phyloP scores from a whole-genome alignment of 2,113 vertebrate species.

The Microtus oregoni region DNA sequence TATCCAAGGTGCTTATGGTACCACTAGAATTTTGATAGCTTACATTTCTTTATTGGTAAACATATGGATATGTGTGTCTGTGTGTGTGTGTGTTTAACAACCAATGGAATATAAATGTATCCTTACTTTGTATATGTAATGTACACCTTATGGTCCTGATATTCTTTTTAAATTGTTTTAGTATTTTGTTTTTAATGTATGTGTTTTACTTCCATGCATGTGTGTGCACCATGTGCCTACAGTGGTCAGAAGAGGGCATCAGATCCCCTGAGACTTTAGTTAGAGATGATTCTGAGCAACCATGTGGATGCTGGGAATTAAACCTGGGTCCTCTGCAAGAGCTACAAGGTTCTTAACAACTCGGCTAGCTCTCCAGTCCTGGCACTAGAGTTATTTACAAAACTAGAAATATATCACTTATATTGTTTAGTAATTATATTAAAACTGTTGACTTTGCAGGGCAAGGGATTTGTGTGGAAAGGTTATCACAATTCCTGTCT shows the following conservation, averaged over 20 bases:
- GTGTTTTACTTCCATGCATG: neutral
- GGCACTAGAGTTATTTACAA: neutral
- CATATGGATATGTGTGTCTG: neutral
- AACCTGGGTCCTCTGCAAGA: neutral
- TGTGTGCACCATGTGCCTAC: neutral
- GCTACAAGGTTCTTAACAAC: neutral
- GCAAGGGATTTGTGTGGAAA: neutral
- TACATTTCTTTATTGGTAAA: neutral
- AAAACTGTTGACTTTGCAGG: neutral
- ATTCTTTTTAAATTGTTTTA: neutral
- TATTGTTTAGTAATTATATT: neutral
- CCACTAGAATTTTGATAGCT: neutral
- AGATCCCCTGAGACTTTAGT: neutral
- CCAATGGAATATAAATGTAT: neutral
- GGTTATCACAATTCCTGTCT: neutral
- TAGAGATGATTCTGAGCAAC: neutral
- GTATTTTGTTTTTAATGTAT: neutral
- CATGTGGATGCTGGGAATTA: neutral
- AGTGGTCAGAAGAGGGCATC: neutral
- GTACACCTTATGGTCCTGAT: neutral
- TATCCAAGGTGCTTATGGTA: neutral
- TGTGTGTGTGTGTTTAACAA: neutral
- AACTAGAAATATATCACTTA: conserved; percentile 34
- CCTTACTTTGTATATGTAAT: neutral
- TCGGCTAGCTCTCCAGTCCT: neutral